A percentile compares a stretch with the other conserved stretches of the same genome.
Evolutionary conservation across 2,797 vertebrate species (phyloP).

Genomic region (Natrix natrix): DNA sequence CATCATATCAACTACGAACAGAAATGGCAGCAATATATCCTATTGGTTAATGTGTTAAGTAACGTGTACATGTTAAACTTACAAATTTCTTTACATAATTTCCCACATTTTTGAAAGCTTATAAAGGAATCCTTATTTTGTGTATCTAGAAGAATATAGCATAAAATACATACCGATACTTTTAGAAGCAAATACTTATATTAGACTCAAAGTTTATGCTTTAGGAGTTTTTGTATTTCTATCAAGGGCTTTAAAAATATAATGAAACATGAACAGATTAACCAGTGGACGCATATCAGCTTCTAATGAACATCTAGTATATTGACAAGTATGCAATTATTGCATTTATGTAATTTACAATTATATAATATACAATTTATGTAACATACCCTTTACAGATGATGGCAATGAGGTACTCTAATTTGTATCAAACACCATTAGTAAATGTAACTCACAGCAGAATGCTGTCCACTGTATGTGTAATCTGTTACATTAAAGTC

Average conservation of each 20-base stretch:
- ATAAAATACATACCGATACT: background rate
- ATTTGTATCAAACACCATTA: background rate
- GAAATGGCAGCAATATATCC: background rate
- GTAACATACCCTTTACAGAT: background rate
- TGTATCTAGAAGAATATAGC: background rate
- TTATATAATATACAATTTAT: background rate
- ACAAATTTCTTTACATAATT: background rate
- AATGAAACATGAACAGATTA: background rate
- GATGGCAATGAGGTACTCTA: background rate
- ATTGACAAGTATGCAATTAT: background rate
- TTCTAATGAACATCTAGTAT: background rate
- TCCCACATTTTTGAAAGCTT: background rate
- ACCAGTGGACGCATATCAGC: background rate
- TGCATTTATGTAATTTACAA: background rate
- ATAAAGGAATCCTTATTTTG: background rate
- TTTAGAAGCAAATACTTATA: background rate
- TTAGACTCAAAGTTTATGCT: background rate
- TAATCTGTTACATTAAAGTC: background rate
- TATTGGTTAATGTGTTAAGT: background rate
- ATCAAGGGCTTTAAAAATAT: background rate
- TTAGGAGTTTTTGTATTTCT: background rate
- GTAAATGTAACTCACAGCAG: background rate
- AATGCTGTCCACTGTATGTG: background rate
- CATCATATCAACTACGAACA: background rate
- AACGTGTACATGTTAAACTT: background rate